phyloP scores from a whole-genome alignment of 2,888 invertebrate genomes.

The Oasisia sp. region DNA sequence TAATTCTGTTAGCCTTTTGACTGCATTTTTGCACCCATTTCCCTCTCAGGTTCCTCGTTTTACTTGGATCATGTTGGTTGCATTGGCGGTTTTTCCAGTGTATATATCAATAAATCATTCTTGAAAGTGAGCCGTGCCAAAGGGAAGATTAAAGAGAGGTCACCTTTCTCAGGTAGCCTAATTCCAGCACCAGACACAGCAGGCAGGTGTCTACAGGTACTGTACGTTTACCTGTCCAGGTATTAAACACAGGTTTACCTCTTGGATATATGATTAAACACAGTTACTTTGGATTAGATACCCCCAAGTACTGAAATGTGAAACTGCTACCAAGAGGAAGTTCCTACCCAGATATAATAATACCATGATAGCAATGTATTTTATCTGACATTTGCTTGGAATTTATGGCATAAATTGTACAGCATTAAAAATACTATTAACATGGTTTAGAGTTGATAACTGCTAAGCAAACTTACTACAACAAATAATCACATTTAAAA shows the following conservation, averaged over 20 bases:
- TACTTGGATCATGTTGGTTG: neutral
- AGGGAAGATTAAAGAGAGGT: slow-evolving; percentile 18
- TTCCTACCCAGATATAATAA: slow-evolving; percentile 1
- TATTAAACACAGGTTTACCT: slow-evolving; percentile 22
- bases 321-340: neutral
- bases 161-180: slow-evolving; percentile 14
- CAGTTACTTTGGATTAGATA: slow-evolving; percentile 13
- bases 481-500: neutral
- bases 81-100: neutral
- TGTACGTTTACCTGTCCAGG: slow-evolving; percentile 7
- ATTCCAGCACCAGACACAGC: neutral
- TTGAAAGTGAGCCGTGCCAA: neutral
- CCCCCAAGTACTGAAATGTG: neutral
- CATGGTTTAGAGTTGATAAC: neutral
- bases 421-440: neutral
- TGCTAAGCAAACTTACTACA: neutral
- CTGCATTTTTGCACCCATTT: neutral
- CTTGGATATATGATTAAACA: neutral
- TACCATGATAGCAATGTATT: neutral
- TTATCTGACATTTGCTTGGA: no score
- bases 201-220: neutral
- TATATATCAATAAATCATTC: neutral
- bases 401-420: neutral
- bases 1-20: neutral
- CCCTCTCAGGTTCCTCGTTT: neutral